These are phyloP conservation scores for Blennius ocellaris DNA, from an alignment of 2,113 vertebrate species.

Conservation along the genomic window DNA sequence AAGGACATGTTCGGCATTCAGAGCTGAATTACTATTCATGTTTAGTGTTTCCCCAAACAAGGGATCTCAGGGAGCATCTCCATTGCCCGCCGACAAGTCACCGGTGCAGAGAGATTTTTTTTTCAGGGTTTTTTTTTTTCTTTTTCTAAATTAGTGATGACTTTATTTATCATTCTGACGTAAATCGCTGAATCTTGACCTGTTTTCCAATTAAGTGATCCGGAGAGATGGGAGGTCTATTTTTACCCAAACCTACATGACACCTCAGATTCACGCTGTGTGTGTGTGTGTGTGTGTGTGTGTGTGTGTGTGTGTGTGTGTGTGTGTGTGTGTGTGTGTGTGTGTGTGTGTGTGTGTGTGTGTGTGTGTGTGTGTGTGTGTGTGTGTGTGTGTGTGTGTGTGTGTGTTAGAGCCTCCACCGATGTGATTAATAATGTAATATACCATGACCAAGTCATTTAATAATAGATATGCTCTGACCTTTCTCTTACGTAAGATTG, in stretches of 20 bases:
- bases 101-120: background rate
- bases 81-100: constrained; percentile 16
- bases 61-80: constrained; percentile 13
- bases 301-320: no score
- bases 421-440: constrained; percentile 78
- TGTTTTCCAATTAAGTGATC: constrained; percentile 22
- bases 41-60: constrained; percentile 29
- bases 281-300: no score
- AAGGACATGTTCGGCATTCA: constrained; percentile 27
- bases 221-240: constrained; percentile 17
- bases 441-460: constrained; percentile 65
- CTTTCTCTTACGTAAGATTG: constrained; percentile 69
- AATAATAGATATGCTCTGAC: constrained; percentile 79
- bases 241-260: constrained; percentile 38
- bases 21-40: constrained; percentile 27
- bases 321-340: no score
- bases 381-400: no score
- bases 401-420: constrained; percentile 36
- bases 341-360: no score
- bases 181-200: constrained; percentile 16
- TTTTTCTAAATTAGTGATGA: constrained; percentile 15
- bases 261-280: constrained; percentile 27
- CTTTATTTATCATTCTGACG: constrained; percentile 35
- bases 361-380: no score
- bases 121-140: constrained; percentile 4